Base-by-base conservation (phyloP, 1,140 invertebrate genomes). In the Drosophila sucinea region DNA sequence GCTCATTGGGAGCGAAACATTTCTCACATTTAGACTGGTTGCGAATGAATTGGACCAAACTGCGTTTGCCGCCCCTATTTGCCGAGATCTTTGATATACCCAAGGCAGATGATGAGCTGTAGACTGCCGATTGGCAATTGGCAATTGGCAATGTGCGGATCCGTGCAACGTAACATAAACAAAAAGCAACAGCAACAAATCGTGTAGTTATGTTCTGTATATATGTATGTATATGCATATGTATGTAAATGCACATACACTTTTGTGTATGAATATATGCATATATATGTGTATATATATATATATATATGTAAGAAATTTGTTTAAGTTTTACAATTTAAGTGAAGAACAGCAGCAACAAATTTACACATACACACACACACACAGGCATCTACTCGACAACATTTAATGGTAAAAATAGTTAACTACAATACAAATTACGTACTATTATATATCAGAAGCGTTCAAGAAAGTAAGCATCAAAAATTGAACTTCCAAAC, bases 61-160 rank as follows among this genome's bases (percentile, higher is more conserved):
- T 98, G 38, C 94, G 95, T 70, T 94, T 98, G 81, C 98, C 98
- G 35, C 97, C 98, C 1, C 94, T 99, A 40, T 99, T 98, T 92
- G 97, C 98, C 29, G 98, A 99, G 93, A 98, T 99, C 81, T 99
- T 98, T 92, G 98, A 99, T 94, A 98, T 99, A 93, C 97, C 98
- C 56, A 98, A 97, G 93, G 95, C 95, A 89, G 96, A 97, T 86
- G 96, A 97, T 60, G 91, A 92, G 79, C 74, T 91, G 69, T 91
- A 89, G 74, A 54, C 30, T 2, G 10, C 11, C 10, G 35, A 38
- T 8, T 38, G 35, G 47, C 17, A 17, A 17, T 17, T 17, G 17
- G 17, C 17, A 17, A 17, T 17, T 17, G 33, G 56, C 33, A 33
- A 38, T 23, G 11, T 8, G 41, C 32, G 74, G 70, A 65, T 51